These are phyloP conservation scores for Platycnemis pennipes DNA, from an alignment of 2,888 invertebrate species.

Conservation along the genomic window DNA sequence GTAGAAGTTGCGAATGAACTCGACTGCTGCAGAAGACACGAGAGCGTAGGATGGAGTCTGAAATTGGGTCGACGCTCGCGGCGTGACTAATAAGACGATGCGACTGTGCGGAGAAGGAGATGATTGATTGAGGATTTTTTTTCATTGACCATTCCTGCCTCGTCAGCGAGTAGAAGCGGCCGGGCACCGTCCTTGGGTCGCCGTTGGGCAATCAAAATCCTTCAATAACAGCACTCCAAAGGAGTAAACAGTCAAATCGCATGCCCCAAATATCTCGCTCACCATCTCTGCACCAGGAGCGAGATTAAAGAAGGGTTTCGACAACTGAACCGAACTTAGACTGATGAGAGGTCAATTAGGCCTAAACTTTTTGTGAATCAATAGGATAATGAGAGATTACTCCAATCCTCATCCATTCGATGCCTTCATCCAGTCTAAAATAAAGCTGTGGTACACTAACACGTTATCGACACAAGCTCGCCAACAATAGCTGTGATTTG, in stretches of 20 bases:
- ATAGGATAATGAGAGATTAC: too few relatives aligned
- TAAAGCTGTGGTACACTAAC: too few relatives aligned
- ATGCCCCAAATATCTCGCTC: not conserved
- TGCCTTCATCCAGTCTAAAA: too few relatives aligned
- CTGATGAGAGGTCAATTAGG: too few relatives aligned
- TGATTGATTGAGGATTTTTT: not conserved
- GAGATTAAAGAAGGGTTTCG: too few relatives aligned
- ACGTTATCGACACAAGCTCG: too few relatives aligned
- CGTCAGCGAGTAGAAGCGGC: not conserved
- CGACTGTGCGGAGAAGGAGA: not conserved
- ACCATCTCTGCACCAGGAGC: too few relatives aligned
- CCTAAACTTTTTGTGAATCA: too few relatives aligned
- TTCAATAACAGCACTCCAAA: not conserved
- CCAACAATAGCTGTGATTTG: too few relatives aligned
- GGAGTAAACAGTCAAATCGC: not conserved
- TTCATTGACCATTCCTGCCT: not conserved
- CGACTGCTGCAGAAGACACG: not conserved
- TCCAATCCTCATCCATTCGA: too few relatives aligned
- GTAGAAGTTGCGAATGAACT: not conserved
- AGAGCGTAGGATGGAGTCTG: not conserved
- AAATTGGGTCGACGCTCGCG: not conserved
- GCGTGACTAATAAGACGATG: not conserved
- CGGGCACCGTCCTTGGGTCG: not conserved
- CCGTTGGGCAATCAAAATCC: not conserved
- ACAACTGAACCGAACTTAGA: too few relatives aligned